Evolutionary conservation across 2,888 invertebrate genomes (phyloP), one percentile per base, ranked within the genome.

Genomic region (Xestia ashworthii): DNA sequence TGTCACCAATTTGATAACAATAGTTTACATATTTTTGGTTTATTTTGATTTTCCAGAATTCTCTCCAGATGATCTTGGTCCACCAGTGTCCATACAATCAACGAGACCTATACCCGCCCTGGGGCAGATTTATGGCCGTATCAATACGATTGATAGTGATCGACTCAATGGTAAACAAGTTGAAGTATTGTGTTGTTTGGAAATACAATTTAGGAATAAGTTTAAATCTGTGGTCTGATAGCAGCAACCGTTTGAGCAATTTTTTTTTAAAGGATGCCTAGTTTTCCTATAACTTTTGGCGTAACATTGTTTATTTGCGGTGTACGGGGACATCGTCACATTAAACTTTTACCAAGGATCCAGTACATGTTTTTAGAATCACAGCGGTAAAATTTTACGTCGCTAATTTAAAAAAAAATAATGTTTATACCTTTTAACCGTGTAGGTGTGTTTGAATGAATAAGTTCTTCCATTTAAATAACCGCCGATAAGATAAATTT

Each of bases 21-120:
- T 74, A 60, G 65, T 69, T 76, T 48, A 71, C 46, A 71, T 76
- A 76, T 68, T 58, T 79, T 58, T 77, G 68, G 44, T 68, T 65
- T 32, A 71, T 60, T 78, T 66, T 84, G 46, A 55, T 81, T 90
- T 87, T 44, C 85, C 85, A 94, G 94, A 94, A 82, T 91, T 92
- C 66, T 85, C 71, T 44, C 85, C 88, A 25, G 91, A 93, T 53
- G 85, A 89, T 22, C 83, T 75, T 8, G 68, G 77, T 5, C 82
- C 87, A 25, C 75, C 90, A 8, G 76, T 84, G 5, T 88, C 91
- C 4, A 71, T 92, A 58, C 88, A 89, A 19, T 74, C 89, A 12
- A 86, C 92, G 4, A 91, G 92, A 76, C 95, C 95, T 3, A 94
- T 94, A 75, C 95, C 95, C 5, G 90, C 90, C 38, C 80, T 93